phyloP scores from a whole-genome alignment of 1,140 invertebrate species.

The Lepidurus apus region DNA sequence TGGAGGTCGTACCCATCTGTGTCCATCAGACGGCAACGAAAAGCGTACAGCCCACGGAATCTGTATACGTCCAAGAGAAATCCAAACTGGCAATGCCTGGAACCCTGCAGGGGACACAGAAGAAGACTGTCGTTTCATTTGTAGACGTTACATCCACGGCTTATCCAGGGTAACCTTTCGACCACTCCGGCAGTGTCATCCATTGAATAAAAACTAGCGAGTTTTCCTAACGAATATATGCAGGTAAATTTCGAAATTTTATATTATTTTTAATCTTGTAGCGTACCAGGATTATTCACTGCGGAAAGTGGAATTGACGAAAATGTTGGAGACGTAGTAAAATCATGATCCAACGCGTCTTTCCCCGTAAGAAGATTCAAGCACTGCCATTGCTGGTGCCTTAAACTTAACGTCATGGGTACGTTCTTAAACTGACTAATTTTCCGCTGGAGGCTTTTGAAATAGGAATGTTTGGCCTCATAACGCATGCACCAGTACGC shows the following conservation, averaged over 20 bases:
- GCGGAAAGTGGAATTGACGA: background rate
- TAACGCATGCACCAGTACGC: conserved; percentile 34
- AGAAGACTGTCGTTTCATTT: background rate
- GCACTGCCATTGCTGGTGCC: conserved; percentile 29
- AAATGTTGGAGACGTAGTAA: background rate
- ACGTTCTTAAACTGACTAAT: conserved; percentile 27
- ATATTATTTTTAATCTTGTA: conserved; percentile 8
- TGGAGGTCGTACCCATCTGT: background rate
- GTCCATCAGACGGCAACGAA: background rate
- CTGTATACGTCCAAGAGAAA: background rate
- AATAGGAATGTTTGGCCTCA: conserved; percentile 33
- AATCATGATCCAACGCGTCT: background rate
- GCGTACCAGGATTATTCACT: conserved; percentile 5
- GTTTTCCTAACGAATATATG: background rate
- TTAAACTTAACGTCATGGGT: conserved; percentile 19
- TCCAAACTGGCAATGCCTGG: conserved; percentile 4
- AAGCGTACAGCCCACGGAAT: background rate
- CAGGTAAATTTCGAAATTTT: conserved; percentile 1
- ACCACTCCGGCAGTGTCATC: background rate
- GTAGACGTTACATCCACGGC: conserved; percentile 4
- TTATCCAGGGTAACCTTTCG: background rate
- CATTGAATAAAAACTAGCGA: conserved; percentile 6
- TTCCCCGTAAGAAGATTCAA: background rate
- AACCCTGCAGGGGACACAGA: background rate
- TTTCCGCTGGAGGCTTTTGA: conserved; percentile 30